Evolutionary conservation across 2,888 invertebrate species (phyloP), one percentile per base, ranked within the genome.

Genomic region (Meiosimyza decipiens): DNA sequence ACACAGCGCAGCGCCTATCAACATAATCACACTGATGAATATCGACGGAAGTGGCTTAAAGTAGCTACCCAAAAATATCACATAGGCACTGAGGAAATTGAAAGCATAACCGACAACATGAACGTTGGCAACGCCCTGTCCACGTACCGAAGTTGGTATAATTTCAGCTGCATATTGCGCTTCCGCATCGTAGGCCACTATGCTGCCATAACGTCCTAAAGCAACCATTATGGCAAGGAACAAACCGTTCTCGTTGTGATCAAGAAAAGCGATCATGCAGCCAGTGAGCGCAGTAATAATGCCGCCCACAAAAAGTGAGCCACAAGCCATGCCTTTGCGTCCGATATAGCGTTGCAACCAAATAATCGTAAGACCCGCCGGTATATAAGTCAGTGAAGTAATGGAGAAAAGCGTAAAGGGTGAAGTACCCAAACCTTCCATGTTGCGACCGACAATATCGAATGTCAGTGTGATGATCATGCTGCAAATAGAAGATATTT

Each of bases 131-230:
- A 91, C 89, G 12, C 90, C 91, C 79, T 90, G 90, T 0, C 90
- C 91, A 33, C 91, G 82, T 1, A 91, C 89, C 54, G 89, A 89
- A 1, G 91, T 90, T 12, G 91, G 91, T 60, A 91, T 89, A 33
- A 91, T 83, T 81, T 91, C 91, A 1, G 91, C 89, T 1, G 90
- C 90, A 77, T 91, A 91, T 81, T 91, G 91, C 22, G 89, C 89
- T 28, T 90, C 90, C 3, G 91, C 90, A 82, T 91, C 91, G 79
- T 90, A 91, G 11, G 90, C 89, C 1, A 90, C 88, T 6, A 89
- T 90, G 11, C 90, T 87, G 12, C 88, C 88, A 59, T 90, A 87
- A 18, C 91, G 85, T 6, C 90, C 89, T 65, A 89, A 79, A 18
- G 89, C 85, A 3, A 88, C 87, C 78, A 90, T 80, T n/a, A 82